Evolutionary conservation across 2,113 vertebrate genomes (phyloP).

Genomic region (Burhinus oedicnemus): DNA sequence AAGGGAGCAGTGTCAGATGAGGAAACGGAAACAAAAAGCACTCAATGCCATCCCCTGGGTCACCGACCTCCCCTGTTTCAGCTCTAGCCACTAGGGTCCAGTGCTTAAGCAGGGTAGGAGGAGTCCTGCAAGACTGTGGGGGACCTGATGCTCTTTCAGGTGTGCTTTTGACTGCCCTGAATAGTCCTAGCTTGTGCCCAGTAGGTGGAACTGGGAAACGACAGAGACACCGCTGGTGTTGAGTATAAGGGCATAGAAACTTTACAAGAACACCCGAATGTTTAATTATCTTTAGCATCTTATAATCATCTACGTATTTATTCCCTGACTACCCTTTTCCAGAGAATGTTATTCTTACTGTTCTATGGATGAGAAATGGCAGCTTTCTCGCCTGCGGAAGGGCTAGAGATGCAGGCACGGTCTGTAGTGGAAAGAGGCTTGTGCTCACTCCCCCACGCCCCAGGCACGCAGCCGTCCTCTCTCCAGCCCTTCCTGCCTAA

Average conservation of each 20-base stretch:
- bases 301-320: not conserved
- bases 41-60: not conserved
- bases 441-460: not conserved
- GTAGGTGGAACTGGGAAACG: not conserved
- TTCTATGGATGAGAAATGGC: not conserved
- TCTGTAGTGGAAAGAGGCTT: not conserved
- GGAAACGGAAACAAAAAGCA: not conserved
- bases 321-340: not conserved
- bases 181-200: not conserved
- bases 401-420: not conserved
- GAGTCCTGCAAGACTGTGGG: not conserved
- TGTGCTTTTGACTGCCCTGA: not conserved
- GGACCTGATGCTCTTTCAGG: not conserved
- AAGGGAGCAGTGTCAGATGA: not conserved
- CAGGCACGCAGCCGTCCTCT: not conserved
- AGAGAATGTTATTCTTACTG: not conserved
- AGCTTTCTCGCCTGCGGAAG: not conserved
- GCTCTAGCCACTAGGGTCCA: not conserved
- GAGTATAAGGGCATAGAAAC: not conserved
- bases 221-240: fast-evolving
- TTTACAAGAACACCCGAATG: not conserved
- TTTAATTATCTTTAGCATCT: not conserved
- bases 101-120: not conserved
- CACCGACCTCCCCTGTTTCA: not conserved
- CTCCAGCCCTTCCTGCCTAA: not conserved